Conservation (phyloP, 2,113 vertebrate genomes). For the Megaleporinus macrocephalus region DNA sequence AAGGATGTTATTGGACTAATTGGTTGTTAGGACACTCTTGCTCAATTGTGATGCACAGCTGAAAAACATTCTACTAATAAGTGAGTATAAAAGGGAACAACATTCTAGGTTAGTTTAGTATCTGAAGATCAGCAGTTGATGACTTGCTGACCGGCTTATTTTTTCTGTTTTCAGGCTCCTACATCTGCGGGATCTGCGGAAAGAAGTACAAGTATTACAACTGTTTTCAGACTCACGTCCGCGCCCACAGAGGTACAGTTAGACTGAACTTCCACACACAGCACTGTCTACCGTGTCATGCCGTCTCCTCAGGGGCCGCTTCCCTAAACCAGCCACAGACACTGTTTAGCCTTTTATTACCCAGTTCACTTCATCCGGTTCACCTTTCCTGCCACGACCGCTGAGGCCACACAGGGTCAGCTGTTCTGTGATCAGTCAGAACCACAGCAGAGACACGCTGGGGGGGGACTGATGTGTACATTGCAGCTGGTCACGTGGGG, state of each 20-base stretch:
- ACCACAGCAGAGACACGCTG: background rate
- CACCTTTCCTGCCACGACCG: background rate
- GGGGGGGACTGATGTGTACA: no score
- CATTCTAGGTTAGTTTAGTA: no score
- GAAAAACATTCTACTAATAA: no score
- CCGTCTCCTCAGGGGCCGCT: constrained; percentile 2
- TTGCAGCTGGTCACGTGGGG: no score
- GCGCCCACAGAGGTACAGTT: constrained; percentile 91
- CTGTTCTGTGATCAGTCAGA: no score
- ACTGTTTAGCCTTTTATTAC: background rate
- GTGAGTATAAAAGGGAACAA: no score
- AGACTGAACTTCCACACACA: constrained; percentile 10
- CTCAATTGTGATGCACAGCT: no score
- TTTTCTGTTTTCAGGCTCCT: constrained; percentile 86
- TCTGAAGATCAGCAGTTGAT: no score
- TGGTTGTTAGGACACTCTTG: no score
- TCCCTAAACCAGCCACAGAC: background rate
- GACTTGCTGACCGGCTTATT: no score
- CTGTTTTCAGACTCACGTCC: constrained; percentile 98
- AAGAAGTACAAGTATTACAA: constrained; percentile 99
- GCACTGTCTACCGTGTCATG: background rate
- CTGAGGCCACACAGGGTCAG: background rate
- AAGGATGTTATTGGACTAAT: no score
- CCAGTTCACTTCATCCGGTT: background rate
- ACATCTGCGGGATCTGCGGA: constrained; percentile 94